These are phyloP conservation scores for Galleria mellonella DNA, from an alignment of 1,140 invertebrate genomes.

Conservation along the genomic window DNA sequence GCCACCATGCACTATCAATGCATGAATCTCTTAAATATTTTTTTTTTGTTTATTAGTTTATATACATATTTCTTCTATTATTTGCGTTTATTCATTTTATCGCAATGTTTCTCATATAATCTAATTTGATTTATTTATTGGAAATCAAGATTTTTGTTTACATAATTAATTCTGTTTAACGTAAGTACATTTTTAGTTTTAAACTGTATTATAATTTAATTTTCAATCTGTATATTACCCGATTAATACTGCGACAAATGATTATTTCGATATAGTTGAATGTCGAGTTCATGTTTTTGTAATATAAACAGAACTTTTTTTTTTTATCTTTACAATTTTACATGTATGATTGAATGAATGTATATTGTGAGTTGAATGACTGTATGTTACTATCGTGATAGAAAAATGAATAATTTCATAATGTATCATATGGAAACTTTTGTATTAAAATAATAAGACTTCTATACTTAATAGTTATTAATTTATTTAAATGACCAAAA, in stretches of 20 bases:
- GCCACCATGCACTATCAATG: too few species aligned
- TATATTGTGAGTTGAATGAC: slow-evolving; percentile 13
- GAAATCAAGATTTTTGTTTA: too few species aligned
- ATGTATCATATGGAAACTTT: slow-evolving; percentile 32
- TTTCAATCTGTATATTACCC: slow-evolving; percentile 2
- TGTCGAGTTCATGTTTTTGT: slow-evolving; percentile 48
- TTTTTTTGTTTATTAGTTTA: too few species aligned
- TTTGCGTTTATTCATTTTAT: too few species aligned
- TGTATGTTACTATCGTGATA: slow-evolving; percentile 28
- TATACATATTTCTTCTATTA: too few species aligned
- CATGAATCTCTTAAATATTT: too few species aligned
- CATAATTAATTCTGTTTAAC: too few species aligned
- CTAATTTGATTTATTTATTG: too few species aligned
- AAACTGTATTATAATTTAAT: too few species aligned
- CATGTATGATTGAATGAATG: slow-evolving; percentile 27
- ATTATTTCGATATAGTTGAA: slow-evolving; percentile 32
- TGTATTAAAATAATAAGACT: slow-evolving; percentile 28
- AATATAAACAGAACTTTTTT: slow-evolving; percentile 54
- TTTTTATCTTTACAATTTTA: slow-evolving; percentile 28
- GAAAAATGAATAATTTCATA: slow-evolving; percentile 15
- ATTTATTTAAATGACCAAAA: slow-evolving; percentile 1
- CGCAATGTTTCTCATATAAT: too few species aligned
- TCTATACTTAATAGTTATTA: slow-evolving; percentile 17
- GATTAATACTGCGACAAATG: slow-evolving; percentile 18
- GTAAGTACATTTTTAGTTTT: too few species aligned